Percentiles rank a stretch among this genome's conserved stretches.
phyloP scores from a whole-genome alignment of 2,113 vertebrate genomes.

The Siniperca chuatsi region DNA sequence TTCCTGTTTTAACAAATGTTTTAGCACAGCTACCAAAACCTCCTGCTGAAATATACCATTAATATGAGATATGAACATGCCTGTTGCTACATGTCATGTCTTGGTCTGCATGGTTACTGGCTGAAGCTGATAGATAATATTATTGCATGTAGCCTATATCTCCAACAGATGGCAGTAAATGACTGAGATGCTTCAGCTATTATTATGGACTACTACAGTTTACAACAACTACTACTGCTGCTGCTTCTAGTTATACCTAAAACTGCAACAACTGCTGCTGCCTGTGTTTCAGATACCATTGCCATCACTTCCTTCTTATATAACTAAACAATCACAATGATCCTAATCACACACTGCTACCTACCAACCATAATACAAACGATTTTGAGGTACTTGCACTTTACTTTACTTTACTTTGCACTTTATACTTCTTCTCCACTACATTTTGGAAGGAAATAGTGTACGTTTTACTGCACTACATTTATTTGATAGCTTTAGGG shows the following conservation, averaged over 20 bases:
- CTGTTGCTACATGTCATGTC: background rate
- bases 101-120: background rate
- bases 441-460: no score
- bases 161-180: slow-evolving; percentile 2
- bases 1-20: background rate
- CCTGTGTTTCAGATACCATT: background rate
- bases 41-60: background rate
- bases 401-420: no score
- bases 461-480: no score
- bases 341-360: background rate
- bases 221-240: background rate
- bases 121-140: background rate
- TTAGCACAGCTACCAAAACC: background rate
- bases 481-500: no score
- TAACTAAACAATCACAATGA: background rate
- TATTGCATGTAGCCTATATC: background rate
- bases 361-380: background rate
- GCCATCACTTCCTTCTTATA: background rate
- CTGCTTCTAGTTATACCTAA: background rate
- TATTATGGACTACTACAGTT: background rate
- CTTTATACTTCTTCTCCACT: no score
- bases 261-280: background rate
- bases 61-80: background rate
- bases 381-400: no score
- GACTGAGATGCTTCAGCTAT: background rate